These are phyloP conservation scores for Aphyosemion australe DNA, from an alignment of 2,113 vertebrate species.

Conservation along the genomic window DNA sequence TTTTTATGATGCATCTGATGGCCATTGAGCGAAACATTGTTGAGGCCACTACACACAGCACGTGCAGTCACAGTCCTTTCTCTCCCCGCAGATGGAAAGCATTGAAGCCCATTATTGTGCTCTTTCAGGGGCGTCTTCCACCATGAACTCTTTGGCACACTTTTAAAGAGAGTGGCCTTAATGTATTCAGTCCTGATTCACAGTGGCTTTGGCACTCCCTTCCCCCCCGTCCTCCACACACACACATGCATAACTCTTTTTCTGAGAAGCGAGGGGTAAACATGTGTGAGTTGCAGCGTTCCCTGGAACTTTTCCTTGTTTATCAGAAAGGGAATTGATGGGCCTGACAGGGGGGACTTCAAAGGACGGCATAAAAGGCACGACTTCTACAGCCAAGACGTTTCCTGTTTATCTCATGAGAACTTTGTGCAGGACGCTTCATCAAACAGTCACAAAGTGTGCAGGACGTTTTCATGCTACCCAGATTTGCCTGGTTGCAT, in stretches of 20 bases:
- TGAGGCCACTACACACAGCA: slow-evolving; percentile 68
- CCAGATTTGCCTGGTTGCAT: slow-evolving; percentile 39
- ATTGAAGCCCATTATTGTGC: slow-evolving; percentile 81
- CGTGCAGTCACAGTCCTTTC: slow-evolving; percentile 73
- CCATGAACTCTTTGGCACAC: slow-evolving; percentile 82
- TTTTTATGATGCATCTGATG: slow-evolving; percentile 55
- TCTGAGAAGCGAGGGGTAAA: slow-evolving; percentile 70
- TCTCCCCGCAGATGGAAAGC: slow-evolving; percentile 79
- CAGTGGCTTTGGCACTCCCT: slow-evolving; percentile 74
- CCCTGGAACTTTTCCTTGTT: slow-evolving; percentile 67
- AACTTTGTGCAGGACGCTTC: slow-evolving; percentile 46
- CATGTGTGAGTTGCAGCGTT: slow-evolving; percentile 71
- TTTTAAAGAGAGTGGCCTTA: slow-evolving; percentile 82
- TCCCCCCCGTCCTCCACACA: slow-evolving; percentile 57
- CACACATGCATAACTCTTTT: slow-evolving; percentile 42
- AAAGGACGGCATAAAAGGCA: slow-evolving; percentile 48
- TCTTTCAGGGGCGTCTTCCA: slow-evolving; percentile 79
- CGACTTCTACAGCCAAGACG: slow-evolving; percentile 31
- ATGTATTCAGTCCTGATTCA: slow-evolving; percentile 81
- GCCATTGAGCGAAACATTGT: slow-evolving; percentile 66
- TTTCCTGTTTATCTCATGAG: slow-evolving; percentile 64
- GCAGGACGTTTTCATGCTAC: slow-evolving; percentile 19
- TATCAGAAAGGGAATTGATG: slow-evolving; percentile 57
- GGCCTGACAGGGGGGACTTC: slow-evolving; percentile 51
- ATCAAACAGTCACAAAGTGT: slow-evolving; percentile 28